Percentiles rank a stretch among this genome's conserved stretches.
phyloP scores from a whole-genome alignment of 2,888 invertebrate species.

The Metopia argyrocephala region DNA sequence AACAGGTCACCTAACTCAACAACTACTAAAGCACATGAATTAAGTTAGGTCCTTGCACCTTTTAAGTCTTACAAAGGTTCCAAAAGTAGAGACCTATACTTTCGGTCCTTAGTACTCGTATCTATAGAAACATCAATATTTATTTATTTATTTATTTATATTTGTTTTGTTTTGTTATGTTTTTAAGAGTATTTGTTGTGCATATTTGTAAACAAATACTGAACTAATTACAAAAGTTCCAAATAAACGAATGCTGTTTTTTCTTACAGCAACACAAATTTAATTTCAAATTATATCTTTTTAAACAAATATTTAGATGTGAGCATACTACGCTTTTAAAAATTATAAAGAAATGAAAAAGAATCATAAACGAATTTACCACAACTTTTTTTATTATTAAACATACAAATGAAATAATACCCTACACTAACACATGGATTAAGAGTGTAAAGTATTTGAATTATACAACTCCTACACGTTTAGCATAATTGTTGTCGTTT shows the following conservation, averaged over 20 bases:
- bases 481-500: too few species aligned
- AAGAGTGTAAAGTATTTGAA: too few species aligned
- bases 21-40: too few species aligned
- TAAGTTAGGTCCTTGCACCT: too few species aligned
- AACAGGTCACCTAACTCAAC: too few species aligned
- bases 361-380: background rate
- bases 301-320: background rate
- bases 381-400: background rate
- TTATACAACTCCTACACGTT: too few species aligned
- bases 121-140: too few species aligned
- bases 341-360: conserved; percentile 38
- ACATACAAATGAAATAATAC: too few species aligned
- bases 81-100: too few species aligned
- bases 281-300: conserved; percentile 8
- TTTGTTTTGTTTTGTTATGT: background rate
- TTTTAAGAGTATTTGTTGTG: conserved; percentile 16
- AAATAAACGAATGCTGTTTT: conserved; percentile 27
- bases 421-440: too few species aligned
- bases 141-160: too few species aligned
- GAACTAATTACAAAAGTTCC: conserved; percentile 41
- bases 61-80: too few species aligned
- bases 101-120: background rate
- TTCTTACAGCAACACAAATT: background rate
- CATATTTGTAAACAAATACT: conserved; percentile 41
- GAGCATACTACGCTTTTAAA: background rate